Evolutionary conservation across 2,113 vertebrate genomes (phyloP).

Genomic region (Platycercus adscitus): DNA sequence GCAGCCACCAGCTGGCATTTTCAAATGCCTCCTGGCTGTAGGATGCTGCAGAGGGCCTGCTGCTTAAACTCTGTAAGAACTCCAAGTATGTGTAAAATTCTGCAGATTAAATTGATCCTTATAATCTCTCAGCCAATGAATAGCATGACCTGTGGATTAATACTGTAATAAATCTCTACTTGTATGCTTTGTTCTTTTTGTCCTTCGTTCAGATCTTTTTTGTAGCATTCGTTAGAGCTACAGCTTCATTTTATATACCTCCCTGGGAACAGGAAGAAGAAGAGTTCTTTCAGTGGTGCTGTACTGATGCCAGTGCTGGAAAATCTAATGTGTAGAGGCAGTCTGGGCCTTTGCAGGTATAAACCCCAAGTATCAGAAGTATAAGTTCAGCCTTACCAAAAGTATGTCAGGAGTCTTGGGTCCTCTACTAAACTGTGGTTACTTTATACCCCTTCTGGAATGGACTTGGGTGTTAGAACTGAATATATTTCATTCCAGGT

Average conservation of each 20-base stretch:
- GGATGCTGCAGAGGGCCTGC: background rate
- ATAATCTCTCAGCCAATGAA: background rate
- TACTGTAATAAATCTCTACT: background rate
- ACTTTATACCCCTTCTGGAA: background rate
- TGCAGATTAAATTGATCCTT: slow-evolving; percentile 33
- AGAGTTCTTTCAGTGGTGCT: background rate
- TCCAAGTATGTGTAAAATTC: slow-evolving; percentile 38
- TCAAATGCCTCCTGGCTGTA: background rate
- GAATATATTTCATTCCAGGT: background rate
- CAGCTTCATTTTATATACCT: background rate
- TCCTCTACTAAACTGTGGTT: background rate
- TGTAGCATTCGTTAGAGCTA: background rate
- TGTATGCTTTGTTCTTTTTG: background rate
- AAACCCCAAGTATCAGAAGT: background rate
- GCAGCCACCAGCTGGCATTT: background rate
- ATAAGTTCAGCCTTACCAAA: background rate
- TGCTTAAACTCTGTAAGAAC: slow-evolving; percentile 7
- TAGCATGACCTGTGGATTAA: slow-evolving; percentile 1
- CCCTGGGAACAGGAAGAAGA: background rate
- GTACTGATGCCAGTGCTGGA: background rate
- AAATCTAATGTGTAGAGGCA: background rate
- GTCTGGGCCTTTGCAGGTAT: background rate
- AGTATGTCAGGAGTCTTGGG: background rate
- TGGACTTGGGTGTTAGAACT: background rate
- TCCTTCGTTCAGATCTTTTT: background rate